A percentile compares a stretch with the other conserved stretches of the same genome.
phyloP scores from a whole-genome alignment of 2,113 vertebrate species.

The Podilymbus podiceps region DNA sequence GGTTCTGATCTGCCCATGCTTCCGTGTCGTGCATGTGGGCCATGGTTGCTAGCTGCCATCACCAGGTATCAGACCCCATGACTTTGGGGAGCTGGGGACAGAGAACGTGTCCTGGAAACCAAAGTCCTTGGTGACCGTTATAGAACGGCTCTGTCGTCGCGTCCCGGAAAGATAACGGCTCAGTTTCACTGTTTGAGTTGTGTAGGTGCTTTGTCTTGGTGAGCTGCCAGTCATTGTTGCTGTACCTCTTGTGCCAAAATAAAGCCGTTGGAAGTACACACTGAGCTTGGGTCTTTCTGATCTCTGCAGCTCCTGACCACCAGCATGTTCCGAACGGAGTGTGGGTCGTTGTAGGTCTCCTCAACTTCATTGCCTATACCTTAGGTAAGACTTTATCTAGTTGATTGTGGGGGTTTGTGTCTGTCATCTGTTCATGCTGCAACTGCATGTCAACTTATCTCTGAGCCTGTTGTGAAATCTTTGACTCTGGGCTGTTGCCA shows the following conservation, averaged over 20 bases:
- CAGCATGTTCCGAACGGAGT: constrained; percentile 88
- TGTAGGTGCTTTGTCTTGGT: background rate
- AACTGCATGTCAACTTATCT: background rate
- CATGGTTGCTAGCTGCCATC: background rate
- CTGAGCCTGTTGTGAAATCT: rapidly evolving
- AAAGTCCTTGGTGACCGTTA: background rate
- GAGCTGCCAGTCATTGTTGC: background rate
- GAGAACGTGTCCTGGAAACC: background rate
- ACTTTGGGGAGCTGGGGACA: background rate
- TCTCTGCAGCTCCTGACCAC: constrained; percentile 80
- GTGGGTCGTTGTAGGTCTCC: constrained; percentile 92
- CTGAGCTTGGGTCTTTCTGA: background rate
- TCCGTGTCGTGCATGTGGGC: background rate
- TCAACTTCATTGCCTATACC: constrained; percentile 95
- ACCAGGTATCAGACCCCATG: background rate
- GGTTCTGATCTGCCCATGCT: background rate
- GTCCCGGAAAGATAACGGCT: background rate
- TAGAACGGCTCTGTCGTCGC: background rate
- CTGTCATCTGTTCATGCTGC: rapidly evolving
- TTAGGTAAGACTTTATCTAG: constrained; percentile 81
- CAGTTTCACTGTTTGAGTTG: background rate
- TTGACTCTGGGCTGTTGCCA: background rate
- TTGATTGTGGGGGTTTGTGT: background rate
- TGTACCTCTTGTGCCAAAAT: background rate
- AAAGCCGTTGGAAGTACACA: background rate